Evolutionary conservation across 2,797 vertebrate species (phyloP).

Genomic region (Harpagifer antarcticus): DNA sequence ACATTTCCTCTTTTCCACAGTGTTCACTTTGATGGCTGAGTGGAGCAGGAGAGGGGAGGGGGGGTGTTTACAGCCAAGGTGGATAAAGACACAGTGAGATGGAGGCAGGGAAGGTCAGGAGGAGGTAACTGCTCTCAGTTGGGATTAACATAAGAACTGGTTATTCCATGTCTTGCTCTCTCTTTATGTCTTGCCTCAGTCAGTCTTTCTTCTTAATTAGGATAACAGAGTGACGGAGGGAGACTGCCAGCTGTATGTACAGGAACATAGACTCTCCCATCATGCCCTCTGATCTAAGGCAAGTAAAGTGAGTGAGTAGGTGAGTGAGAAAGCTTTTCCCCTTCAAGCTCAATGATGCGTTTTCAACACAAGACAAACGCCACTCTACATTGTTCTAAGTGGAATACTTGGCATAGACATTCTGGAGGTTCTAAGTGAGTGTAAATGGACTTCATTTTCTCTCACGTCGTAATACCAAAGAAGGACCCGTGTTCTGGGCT

Average conservation of each 20-base stretch:
- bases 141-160: constrained; percentile 41
- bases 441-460: constrained; percentile 42
- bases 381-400: constrained; percentile 19
- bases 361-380: constrained; percentile 50
- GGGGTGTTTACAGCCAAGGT: constrained; percentile 20
- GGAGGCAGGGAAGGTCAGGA: constrained; percentile 52
- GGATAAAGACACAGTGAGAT: constrained; percentile 33
- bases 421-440: constrained; percentile 40
- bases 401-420: constrained; percentile 16
- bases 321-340: constrained; percentile 27
- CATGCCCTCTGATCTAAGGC: constrained; percentile 29
- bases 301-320: constrained; percentile 28
- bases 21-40: constrained; percentile 68
- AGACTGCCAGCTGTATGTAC: constrained; percentile 4
- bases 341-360: constrained; percentile 45
- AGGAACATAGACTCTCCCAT: constrained; percentile 16
- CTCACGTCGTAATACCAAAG: constrained; percentile 13
- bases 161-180: constrained; percentile 38
- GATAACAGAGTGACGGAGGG: constrained; percentile 39
- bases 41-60: background rate
- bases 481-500: background rate
- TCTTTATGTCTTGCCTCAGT: constrained; percentile 39
- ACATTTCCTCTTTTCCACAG: constrained; percentile 72
- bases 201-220: constrained; percentile 56
- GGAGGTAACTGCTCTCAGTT: constrained; percentile 58